Evolutionary conservation across 2,888 invertebrate species (phyloP).

Genomic region (Acanthosoma haemorrhoidale): DNA sequence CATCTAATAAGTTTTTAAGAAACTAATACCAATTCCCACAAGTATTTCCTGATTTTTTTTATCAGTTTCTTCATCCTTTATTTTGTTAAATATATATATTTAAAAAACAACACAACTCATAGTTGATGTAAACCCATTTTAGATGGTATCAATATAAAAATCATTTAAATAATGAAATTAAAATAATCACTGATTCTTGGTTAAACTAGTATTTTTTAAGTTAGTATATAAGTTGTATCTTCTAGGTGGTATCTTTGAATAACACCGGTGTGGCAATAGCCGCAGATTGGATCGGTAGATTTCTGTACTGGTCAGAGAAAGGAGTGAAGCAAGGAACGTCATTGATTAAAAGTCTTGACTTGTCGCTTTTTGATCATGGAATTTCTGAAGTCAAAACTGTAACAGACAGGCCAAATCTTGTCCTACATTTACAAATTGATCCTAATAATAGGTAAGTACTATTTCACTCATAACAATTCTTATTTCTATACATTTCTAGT

Average conservation of each 20-base stretch:
- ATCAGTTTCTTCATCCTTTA: too few species aligned
- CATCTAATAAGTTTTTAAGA: too few species aligned
- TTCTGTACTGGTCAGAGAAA: conserved; percentile 73
- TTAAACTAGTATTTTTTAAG: too few species aligned
- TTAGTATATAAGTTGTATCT: too few species aligned
- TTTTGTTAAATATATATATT: too few species aligned
- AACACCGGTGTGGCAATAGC: conserved; percentile 62
- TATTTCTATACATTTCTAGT: background rate
- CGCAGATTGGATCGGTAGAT: conserved; percentile 82
- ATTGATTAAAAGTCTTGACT: conserved; percentile 60
- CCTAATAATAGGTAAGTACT: conserved; percentile 26
- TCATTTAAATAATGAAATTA: too few species aligned
- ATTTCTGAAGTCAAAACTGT: background rate
- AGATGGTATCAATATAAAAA: too few species aligned
- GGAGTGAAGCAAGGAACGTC: conserved; percentile 49
- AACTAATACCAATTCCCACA: too few species aligned
- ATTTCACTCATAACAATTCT: background rate
- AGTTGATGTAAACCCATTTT: too few species aligned
- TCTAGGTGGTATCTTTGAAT: conserved; percentile 52
- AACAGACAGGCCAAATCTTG: background rate
- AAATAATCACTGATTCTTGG: too few species aligned
- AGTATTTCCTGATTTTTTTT: too few species aligned
- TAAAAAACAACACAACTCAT: too few species aligned
- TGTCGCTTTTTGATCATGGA: conserved; percentile 48
- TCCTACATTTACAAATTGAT: conserved; percentile 31